Conservation (phyloP, 2,113 vertebrate genomes). For the Otolemur garnettii region DNA sequence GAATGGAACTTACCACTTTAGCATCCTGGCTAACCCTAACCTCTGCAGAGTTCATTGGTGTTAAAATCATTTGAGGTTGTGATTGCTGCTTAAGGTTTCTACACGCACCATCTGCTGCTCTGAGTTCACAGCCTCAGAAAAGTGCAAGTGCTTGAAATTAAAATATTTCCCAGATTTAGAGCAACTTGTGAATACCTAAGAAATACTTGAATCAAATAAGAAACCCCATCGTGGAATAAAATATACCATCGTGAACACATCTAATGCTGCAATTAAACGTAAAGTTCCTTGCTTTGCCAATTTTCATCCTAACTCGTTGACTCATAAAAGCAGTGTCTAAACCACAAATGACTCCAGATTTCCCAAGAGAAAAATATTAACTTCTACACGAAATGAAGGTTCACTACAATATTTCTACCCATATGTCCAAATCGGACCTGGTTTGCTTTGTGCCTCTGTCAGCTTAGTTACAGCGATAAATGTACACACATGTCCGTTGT, state of each 20-base stretch:
- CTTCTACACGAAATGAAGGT: conserved; percentile 44
- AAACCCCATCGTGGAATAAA: neutral
- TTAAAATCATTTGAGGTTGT: neutral
- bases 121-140: neutral
- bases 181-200: conserved; percentile 1
- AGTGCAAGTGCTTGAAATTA: conserved; percentile 13
- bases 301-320: neutral
- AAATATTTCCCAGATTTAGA: neutral
- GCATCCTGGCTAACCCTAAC: neutral
- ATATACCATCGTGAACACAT: neutral
- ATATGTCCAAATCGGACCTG: conserved; percentile 10
- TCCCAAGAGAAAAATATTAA: conserved; percentile 31
- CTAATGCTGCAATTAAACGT: neutral
- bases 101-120: neutral
- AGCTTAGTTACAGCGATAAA: neutral
- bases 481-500: neutral
- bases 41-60: neutral
- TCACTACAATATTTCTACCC: conserved; percentile 28
- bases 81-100: neutral
- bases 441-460: conserved; percentile 27
- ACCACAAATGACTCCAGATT: neutral
- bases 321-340: neutral
- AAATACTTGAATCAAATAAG: conserved; percentile 52
- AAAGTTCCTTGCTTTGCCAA: neutral
- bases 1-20: neutral